Conservation (phyloP, 2,888 invertebrate species). For the Folsomia manolachei region DNA sequence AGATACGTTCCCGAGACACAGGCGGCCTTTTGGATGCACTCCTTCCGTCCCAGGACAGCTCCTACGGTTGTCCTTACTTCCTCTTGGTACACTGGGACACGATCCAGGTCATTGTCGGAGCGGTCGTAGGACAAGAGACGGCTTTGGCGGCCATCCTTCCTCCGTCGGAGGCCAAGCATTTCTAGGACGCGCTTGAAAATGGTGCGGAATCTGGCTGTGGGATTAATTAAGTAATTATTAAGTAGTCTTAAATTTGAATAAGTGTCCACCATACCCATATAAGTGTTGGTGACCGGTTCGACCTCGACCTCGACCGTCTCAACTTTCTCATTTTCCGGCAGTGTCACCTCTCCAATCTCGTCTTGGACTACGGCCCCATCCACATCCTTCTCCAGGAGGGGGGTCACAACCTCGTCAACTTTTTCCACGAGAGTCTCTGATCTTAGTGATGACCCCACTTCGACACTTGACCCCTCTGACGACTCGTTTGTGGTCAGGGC, state of each 20-base stretch:
- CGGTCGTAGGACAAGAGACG: constrained; percentile 27
- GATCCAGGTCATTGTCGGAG: constrained; percentile 30
- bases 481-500: constrained; percentile 22
- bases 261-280: constrained; percentile 16
- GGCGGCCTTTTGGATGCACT: constrained; percentile 45
- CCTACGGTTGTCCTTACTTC: constrained; percentile 47
- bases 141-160: constrained; percentile 34
- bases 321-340: not conserved
- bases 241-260: no score
- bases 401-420: not conserved
- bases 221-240: no score
- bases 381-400: no score
- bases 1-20: constrained; percentile 48
- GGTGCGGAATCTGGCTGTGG: constrained; percentile 27
- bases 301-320: constrained; percentile 5
- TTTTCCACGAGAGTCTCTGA: not conserved
- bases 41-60: constrained; percentile 44
- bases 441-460: not conserved
- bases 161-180: constrained; percentile 36
- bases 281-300: not conserved
- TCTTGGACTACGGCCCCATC: not conserved
- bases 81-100: constrained; percentile 32
- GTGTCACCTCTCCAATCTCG: constrained; percentile 7
- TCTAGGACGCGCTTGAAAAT: constrained; percentile 39
- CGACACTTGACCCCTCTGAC: not conserved